A percentile compares a stretch with the other conserved stretches of the same genome.
Evolutionary conservation across 2,113 vertebrate species (phyloP).

Genomic region (Cavia porcellus): DNA sequence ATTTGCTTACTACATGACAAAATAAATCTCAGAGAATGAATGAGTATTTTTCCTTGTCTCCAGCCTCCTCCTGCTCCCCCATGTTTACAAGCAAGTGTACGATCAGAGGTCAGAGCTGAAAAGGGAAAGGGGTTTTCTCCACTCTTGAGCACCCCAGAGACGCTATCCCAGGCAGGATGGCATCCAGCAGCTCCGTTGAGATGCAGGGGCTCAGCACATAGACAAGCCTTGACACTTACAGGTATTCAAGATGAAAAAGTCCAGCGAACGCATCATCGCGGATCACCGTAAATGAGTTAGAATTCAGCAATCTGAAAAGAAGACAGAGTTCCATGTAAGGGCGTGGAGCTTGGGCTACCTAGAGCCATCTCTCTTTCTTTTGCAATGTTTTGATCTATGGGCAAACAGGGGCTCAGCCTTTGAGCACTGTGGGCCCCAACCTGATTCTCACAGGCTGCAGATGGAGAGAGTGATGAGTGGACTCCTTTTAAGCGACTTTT

Average conservation of each 20-base stretch:
- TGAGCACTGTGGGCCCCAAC: neutral
- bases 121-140: neutral
- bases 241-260: constrained; percentile 97
- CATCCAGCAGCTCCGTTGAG: constrained; percentile 35
- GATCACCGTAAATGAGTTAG: constrained; percentile 96
- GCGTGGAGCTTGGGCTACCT: neutral
- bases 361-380: constrained; percentile 68
- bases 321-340: constrained; percentile 77
- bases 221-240: constrained; percentile 92
- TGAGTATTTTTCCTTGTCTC: constrained; percentile 29
- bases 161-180: constrained; percentile 8
- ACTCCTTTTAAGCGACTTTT: neutral
- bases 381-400: neutral
- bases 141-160: constrained; percentile 43
- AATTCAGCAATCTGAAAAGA: constrained; percentile 95
- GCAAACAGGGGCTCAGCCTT: neutral
- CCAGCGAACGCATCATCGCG: constrained; percentile 98
- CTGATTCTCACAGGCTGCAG: neutral
- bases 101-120: constrained; percentile 35
- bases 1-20: constrained; percentile 66
- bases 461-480: neutral
- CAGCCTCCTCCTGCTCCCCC: constrained; percentile 52
- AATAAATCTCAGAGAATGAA: constrained; percentile 80
- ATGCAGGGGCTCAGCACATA: constrained; percentile 37
- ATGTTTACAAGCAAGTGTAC: constrained; percentile 41